A percentile compares a stretch with the other conserved stretches of the same genome.
phyloP scores from a whole-genome alignment of 2,888 invertebrate species.

The Volucella bombylans region DNA sequence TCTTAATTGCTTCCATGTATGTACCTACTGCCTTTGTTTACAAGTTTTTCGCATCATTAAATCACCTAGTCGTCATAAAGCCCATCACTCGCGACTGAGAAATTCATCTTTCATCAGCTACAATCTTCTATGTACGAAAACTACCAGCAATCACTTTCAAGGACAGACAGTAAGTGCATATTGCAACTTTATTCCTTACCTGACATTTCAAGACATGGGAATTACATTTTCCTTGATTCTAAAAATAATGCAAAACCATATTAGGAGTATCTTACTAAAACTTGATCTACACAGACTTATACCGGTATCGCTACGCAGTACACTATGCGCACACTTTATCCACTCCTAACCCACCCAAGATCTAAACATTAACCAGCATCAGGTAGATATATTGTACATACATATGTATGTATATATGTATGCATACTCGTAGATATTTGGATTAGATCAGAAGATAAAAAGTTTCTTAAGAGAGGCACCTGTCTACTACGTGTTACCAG shows the following conservation, averaged over 20 bases:
- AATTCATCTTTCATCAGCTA: background rate
- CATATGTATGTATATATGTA: too few species aligned
- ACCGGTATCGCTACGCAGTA: slow-evolving; percentile 46
- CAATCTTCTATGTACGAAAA: background rate
- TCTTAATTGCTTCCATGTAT: too few species aligned
- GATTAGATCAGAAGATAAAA: too few species aligned
- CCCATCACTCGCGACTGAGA: background rate
- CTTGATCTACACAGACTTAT: slow-evolving; percentile 3
- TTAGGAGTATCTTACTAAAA: background rate
- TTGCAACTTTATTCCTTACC: background rate
- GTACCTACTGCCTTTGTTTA: too few species aligned
- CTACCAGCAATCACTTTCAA: too few species aligned
- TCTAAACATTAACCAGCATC: background rate
- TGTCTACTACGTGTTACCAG: slow-evolving; percentile 13
- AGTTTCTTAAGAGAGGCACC: slow-evolving; percentile 66
- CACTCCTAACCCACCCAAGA: slow-evolving; percentile 13
- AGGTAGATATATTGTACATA: background rate
- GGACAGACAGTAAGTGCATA: too few species aligned
- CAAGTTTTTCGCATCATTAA: too few species aligned
- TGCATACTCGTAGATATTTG: too few species aligned
- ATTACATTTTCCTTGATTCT: slow-evolving; percentile 7
- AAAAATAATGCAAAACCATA: slow-evolving; percentile 52
- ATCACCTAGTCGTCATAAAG: too few species aligned
- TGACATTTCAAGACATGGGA: slow-evolving; percentile 5
- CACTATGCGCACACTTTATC: slow-evolving; percentile 35